phyloP scores from a whole-genome alignment of 2,113 vertebrate species.

The Poicephalus gulielmi region DNA sequence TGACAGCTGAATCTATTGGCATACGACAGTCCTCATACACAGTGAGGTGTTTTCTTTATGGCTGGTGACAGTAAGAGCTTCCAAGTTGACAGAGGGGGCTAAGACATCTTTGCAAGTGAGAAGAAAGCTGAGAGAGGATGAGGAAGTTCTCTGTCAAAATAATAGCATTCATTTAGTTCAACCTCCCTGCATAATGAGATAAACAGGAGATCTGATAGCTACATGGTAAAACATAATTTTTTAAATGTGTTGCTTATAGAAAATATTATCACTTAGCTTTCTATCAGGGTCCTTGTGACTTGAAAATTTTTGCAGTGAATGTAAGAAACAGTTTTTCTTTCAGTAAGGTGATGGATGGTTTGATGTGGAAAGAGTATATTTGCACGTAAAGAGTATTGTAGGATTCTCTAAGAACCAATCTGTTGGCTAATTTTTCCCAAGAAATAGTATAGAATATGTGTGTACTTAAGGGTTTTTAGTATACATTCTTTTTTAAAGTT shows the following conservation, averaged over 20 bases:
- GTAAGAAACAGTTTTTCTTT: neutral
- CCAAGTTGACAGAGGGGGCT: slow-evolving; percentile 71
- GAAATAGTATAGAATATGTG: neutral
- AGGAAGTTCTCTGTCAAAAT: slow-evolving; percentile 72
- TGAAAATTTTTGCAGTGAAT: neutral
- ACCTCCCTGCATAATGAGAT: slow-evolving; percentile 27
- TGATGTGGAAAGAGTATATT: neutral
- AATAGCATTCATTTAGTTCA: slow-evolving; percentile 71
- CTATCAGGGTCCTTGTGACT: slow-evolving; percentile 2
- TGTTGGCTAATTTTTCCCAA: neutral
- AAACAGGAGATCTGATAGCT: slow-evolving; percentile 30
- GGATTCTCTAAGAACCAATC: neutral
- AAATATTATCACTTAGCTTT: slow-evolving; percentile 29
- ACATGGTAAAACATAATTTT: slow-evolving; percentile 46
- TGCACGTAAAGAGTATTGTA: neutral
- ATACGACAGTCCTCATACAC: slow-evolving; percentile 55
- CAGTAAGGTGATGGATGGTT: neutral
- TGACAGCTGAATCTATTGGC: slow-evolving; percentile 79
- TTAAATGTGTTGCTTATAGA: slow-evolving; percentile 46
- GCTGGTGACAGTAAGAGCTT: slow-evolving; percentile 79
- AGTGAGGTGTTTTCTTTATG: slow-evolving; percentile 72
- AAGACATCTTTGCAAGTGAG: slow-evolving; percentile 65
- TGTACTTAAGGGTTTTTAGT: neutral
- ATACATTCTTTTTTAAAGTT: neutral
- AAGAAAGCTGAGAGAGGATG: slow-evolving; percentile 72